Percentiles rank a stretch among this genome's conserved stretches.
These are phyloP conservation scores for Myrmophylax atrothorax DNA, from an alignment of 2,113 vertebrate species.

Conservation along the genomic window DNA sequence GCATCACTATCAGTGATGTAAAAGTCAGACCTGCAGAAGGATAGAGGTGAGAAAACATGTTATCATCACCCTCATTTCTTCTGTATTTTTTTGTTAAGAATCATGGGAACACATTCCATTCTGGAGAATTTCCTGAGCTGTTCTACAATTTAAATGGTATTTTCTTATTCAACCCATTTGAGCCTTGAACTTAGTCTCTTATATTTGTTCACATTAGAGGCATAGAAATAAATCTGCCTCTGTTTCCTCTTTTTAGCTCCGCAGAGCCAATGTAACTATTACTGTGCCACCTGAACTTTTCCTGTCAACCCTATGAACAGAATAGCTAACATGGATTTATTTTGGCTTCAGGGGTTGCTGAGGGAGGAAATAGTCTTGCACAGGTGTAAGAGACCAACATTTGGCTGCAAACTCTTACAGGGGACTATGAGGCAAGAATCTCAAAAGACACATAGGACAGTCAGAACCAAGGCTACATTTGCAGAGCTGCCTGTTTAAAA, in stretches of 20 bases:
- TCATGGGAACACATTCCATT: not conserved
- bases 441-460: not conserved
- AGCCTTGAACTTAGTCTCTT: not conserved
- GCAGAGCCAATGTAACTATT: not conserved
- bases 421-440: not conserved
- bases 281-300: not conserved
- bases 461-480: not conserved
- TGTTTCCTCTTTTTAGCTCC: not conserved
- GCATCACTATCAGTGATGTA: not conserved
- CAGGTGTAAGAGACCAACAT: not conserved
- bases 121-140: not conserved
- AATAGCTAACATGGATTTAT: not conserved
- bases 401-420: not conserved
- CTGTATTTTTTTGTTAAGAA: conserved; percentile 6
- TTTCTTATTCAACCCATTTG: not conserved
- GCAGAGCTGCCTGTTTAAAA: not conserved
- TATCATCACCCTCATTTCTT: not conserved
- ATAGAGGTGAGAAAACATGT: not conserved
- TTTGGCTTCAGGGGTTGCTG: not conserved
- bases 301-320: not conserved
- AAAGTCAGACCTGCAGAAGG: not conserved
- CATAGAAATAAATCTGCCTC: not conserved
- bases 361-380: not conserved
- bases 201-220: not conserved
- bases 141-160: conserved; percentile 3